A percentile compares a stretch with the other conserved stretches of the same genome.
phyloP scores from a whole-genome alignment of 64 coral and sea anemone species.

The Pocillopora damicornis region DNA sequence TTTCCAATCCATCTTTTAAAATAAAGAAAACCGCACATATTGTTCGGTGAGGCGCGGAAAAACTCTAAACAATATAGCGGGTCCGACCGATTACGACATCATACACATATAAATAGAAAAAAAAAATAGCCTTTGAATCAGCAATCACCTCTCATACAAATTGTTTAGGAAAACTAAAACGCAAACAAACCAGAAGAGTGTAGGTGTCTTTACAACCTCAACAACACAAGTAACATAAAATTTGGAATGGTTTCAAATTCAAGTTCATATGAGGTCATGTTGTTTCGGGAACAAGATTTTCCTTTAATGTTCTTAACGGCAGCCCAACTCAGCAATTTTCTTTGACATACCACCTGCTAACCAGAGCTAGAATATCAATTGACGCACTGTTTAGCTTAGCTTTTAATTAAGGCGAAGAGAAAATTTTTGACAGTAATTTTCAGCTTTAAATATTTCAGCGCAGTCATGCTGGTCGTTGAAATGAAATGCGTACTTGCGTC shows the following conservation, averaged over 20 bases:
- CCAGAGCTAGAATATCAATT: not conserved
- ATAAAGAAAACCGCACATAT: too few species aligned
- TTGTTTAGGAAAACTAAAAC: too few species aligned
- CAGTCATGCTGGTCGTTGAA: not conserved
- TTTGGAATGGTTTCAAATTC: not conserved
- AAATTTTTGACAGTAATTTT: not conserved
- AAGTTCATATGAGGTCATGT: not conserved
- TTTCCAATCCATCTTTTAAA: too few species aligned
- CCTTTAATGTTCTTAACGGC: too few species aligned
- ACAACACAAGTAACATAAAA: not conserved
- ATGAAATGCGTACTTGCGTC: not conserved
- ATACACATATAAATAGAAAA: too few species aligned
- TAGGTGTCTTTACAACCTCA: not conserved
- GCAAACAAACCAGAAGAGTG: too few species aligned
- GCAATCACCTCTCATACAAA: too few species aligned
- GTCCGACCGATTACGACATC: too few species aligned
- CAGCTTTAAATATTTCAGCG: not conserved
- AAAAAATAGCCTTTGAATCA: too few species aligned
- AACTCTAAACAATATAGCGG: too few species aligned
- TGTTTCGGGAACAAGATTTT: not conserved
- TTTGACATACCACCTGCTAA: not conserved
- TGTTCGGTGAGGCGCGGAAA: too few species aligned
- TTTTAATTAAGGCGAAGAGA: not conserved
- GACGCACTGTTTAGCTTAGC: not conserved
- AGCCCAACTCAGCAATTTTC: not conserved